Base-by-base conservation (phyloP, 37 sponge, comb jelly and placozoan genomes). In the Cliona cf. orientalis region DNA sequence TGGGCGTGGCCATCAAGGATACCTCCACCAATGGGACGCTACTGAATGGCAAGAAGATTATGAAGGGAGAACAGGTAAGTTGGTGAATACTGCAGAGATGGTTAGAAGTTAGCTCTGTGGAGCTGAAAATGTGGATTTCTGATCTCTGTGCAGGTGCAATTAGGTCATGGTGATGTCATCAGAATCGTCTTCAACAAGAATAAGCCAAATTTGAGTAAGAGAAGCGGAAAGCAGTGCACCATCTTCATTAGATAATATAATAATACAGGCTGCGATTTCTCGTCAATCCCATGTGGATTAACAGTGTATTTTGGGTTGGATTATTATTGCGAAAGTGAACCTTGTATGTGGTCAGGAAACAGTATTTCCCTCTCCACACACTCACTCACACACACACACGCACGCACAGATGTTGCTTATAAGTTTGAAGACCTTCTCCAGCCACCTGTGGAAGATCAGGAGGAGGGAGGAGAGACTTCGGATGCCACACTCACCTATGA, bases 11-110 rank as follows among this genome's bases (percentile, higher is more conserved):
- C n/a, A 28, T 89, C 35, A 81, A 44, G 29, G 93, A 93, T 63
- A 78, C 80, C 5, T 89, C 86, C 60, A 84, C 91, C 23, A 94
- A 94, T 81, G 95, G 95, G 19, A 91, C 89, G 39, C 91, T 94
- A 29, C 84, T 94, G 40, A 84, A 87, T 57, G 82, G 85, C 38
- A 71, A 25, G 25, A 68, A 55, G 64, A 40, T 94, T 0, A 41
- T 46, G 66, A 91, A 49, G 60, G 40, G 85, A 34, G 42, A 42
- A 55, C 37, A 69, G 28, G 87, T 86, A 56, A 22, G 78, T 72
- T 32, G 34, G 53, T 45, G 12, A 17, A n/a, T 19, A 19, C 25
- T 45, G 38, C 44, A 56, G 38, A 55, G 57, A n/a, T 35, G 7
- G 35, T 7, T 32, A 35, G 25, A 31, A 34, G 4, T 59, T 0